These are phyloP conservation scores for Cichlasoma orientale DNA, from an alignment of 2,797 vertebrate species.

Conservation along the genomic window DNA sequence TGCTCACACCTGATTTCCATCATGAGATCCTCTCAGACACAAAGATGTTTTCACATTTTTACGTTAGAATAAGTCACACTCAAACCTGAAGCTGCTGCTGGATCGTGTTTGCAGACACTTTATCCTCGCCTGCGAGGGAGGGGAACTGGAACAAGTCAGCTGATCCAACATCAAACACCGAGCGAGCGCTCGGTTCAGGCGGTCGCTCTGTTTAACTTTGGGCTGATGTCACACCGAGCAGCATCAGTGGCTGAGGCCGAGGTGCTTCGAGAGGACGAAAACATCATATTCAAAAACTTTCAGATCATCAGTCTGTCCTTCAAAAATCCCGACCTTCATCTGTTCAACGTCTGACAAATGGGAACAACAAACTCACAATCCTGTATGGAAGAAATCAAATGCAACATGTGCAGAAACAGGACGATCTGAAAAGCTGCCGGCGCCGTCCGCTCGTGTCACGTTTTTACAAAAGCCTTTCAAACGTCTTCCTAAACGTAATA, in stretches of 20 bases:
- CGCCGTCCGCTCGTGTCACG: background rate
- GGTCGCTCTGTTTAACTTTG: too few relatives aligned
- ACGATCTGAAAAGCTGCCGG: background rate
- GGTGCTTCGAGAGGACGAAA: background rate
- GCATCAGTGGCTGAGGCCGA: background rate
- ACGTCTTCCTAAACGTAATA: constrained; percentile 35
- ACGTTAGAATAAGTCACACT: background rate
- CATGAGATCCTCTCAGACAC: too few relatives aligned
- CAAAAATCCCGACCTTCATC: background rate
- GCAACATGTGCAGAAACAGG: background rate
- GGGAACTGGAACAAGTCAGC: background rate
- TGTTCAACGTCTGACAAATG: background rate
- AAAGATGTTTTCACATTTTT: background rate
- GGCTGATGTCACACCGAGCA: too few relatives aligned
- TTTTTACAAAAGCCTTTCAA: background rate
- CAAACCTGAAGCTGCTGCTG: accelerated
- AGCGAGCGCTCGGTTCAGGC: too few relatives aligned
- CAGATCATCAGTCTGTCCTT: too few relatives aligned
- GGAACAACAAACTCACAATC: background rate
- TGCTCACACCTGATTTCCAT: too few relatives aligned
- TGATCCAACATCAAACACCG: background rate
- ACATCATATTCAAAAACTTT: background rate
- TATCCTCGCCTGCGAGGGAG: too few relatives aligned
- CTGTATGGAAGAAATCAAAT: background rate
- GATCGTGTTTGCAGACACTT: background rate